Conservation (phyloP, 2,888 invertebrate species). For the Pteria penguin region DNA sequence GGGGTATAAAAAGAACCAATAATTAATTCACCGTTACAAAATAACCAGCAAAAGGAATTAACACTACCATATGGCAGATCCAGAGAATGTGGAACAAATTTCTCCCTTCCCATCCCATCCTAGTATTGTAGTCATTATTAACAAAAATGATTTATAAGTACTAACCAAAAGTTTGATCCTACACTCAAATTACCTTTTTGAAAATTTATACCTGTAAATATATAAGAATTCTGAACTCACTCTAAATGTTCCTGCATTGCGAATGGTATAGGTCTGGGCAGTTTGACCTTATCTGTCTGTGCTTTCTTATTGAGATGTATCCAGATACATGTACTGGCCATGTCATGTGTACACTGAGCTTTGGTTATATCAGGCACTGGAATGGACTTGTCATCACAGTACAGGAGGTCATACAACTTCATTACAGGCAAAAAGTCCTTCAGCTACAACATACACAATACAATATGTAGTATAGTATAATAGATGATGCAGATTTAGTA, state of each 20-base stretch:
- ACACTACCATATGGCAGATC: too few species aligned
- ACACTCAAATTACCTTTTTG: not conserved
- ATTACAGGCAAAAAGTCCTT: slow-evolving; percentile 94
- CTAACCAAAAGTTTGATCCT: too few species aligned
- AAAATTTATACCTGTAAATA: too few species aligned
- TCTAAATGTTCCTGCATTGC: slow-evolving; percentile 89
- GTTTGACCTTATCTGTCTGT: slow-evolving; percentile 89
- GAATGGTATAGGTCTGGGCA: slow-evolving; percentile 88
- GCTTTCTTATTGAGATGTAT: slow-evolving; percentile 95
- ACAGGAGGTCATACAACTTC: slow-evolving; percentile 93
- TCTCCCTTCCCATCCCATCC: too few species aligned
- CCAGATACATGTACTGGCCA: slow-evolving; percentile 98
- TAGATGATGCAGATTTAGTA: slow-evolving; percentile 93
- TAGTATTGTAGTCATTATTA: too few species aligned
- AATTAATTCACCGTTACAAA: too few species aligned
- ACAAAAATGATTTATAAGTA: not conserved
- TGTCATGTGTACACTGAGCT: slow-evolving; percentile 91
- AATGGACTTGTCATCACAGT: slow-evolving; percentile 92
- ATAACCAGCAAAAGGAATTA: too few species aligned
- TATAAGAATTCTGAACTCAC: slow-evolving; percentile 62
- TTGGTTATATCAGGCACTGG: slow-evolving; percentile 93
- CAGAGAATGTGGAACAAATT: too few species aligned
- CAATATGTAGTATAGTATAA: too few species aligned
- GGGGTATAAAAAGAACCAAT: too few species aligned
- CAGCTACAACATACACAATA: slow-evolving; percentile 82